phyloP scores from a whole-genome alignment of 1,140 invertebrate species.

The Drosophila pruinosa region DNA sequence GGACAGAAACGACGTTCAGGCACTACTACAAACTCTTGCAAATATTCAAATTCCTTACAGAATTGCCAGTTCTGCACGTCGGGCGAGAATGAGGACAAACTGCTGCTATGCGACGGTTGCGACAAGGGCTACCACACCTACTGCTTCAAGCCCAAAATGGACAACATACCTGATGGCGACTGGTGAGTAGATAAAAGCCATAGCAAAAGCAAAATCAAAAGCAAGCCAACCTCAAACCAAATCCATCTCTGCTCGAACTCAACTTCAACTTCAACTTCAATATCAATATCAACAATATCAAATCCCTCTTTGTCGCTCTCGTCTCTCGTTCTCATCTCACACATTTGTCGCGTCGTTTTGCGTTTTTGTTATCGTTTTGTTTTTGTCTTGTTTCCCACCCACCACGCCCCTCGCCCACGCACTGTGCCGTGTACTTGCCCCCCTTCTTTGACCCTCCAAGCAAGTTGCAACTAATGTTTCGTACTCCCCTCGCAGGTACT shows the following conservation, averaged over 20 bases:
- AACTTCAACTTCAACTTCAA: conserved; percentile 9
- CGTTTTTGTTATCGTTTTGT: conserved; percentile 28
- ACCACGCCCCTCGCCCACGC: conserved; percentile 1
- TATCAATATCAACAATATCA: no score
- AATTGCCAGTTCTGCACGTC: conserved; percentile 98
- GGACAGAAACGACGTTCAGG: conserved; percentile 61
- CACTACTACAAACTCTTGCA: conserved; percentile 77
- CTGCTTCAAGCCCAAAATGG: conserved; percentile 98
- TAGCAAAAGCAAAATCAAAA: no score
- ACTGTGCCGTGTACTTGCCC: conserved; percentile 38
- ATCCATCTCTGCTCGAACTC: conserved; percentile 10
- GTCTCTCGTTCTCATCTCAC: not conserved
- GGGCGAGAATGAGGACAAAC: conserved; percentile 97
- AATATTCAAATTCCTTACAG: conserved; percentile 86
- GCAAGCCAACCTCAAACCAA: not conserved
- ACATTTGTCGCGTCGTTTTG: conserved; percentile 53
- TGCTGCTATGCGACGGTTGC: conserved; percentile 97
- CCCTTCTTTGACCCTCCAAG: no score
- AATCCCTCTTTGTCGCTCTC: no score
- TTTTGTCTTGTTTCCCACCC: conserved; percentile 9
- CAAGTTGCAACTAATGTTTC: not conserved
- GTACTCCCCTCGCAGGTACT: conserved; percentile 88
- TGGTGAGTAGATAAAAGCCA: no score
- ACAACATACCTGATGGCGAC: conserved; percentile 97
- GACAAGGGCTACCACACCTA: conserved; percentile 99